Evolutionary conservation across 2,888 invertebrate genomes (phyloP).

Genomic region (Caenorhabditis sp.): DNA sequence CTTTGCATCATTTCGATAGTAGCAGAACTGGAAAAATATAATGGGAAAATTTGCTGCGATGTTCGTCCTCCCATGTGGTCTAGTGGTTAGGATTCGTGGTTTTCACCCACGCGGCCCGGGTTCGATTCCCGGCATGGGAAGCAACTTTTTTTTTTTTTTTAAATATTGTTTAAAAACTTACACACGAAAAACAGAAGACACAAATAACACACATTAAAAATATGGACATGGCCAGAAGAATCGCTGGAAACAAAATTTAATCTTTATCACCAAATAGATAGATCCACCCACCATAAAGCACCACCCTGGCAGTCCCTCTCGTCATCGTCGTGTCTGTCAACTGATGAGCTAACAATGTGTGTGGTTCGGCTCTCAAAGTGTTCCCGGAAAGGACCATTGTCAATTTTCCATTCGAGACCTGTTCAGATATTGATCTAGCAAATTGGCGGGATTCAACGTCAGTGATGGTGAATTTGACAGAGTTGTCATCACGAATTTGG

Average conservation of each 20-base stretch:
- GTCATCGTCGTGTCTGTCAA: constrained; percentile 3
- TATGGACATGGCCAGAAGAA: constrained; percentile 46
- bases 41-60: too few species aligned
- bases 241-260: constrained; percentile 34
- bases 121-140: constrained; percentile 71
- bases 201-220: constrained; percentile 50
- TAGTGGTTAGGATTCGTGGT: constrained; percentile 53
- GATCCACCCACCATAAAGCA: constrained; percentile 55
- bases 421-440: constrained; percentile 54
- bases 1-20: constrained; percentile 27
- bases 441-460: constrained; percentile 54
- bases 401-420: constrained; percentile 48
- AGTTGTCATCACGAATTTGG: constrained; percentile 54
- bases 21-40: constrained; percentile 24
- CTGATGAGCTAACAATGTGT: constrained; percentile 48
- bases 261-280: not conserved
- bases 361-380: constrained; percentile 53
- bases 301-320: constrained; percentile 13
- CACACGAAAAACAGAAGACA: constrained; percentile 52
- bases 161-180: constrained; percentile 27
- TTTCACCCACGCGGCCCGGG: constrained; percentile 71
- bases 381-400: constrained; percentile 40
- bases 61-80: constrained; percentile 8
- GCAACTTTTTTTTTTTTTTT: not conserved
- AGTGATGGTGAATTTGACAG: constrained; percentile 54